Conservation (phyloP, 2,113 vertebrate species). For the Dermatemys mawii region DNA sequence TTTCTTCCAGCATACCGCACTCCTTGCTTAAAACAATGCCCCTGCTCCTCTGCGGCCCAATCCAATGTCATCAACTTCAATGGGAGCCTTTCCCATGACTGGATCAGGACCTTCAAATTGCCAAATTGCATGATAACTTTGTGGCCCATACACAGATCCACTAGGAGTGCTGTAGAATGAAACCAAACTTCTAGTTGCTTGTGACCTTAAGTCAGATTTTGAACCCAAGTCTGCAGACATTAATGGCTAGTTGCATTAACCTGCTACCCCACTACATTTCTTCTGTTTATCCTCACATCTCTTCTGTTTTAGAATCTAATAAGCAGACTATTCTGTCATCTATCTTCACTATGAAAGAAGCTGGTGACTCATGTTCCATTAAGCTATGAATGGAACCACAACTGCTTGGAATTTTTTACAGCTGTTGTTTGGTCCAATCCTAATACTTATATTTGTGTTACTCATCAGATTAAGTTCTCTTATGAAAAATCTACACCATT, state of each 20-base stretch:
- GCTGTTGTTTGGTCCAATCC: slow-evolving; percentile 35
- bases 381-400: not conserved
- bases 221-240: not conserved
- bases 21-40: not conserved
- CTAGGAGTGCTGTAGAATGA: not conserved
- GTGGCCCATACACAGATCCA: not conserved
- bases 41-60: not conserved
- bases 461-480: slow-evolving; percentile 24
- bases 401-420: slow-evolving; percentile 47
- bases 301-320: slow-evolving; percentile 6
- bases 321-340: not conserved
- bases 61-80: not conserved
- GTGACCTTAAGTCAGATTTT: not conserved
- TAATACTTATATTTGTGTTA: slow-evolving; percentile 15
- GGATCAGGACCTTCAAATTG: not conserved
- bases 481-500: not conserved
- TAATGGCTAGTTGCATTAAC: slow-evolving; percentile 10
- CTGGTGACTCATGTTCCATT: slow-evolving; percentile 44
- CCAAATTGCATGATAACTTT: not conserved
- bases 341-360: not conserved
- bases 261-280: not conserved
- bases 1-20: not conserved
- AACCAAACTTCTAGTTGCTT: not conserved
- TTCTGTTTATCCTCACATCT: not conserved
- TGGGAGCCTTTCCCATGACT: not conserved